Base-by-base conservation (phyloP, 2,797 vertebrate species). In the Catostomus latipinnis region DNA sequence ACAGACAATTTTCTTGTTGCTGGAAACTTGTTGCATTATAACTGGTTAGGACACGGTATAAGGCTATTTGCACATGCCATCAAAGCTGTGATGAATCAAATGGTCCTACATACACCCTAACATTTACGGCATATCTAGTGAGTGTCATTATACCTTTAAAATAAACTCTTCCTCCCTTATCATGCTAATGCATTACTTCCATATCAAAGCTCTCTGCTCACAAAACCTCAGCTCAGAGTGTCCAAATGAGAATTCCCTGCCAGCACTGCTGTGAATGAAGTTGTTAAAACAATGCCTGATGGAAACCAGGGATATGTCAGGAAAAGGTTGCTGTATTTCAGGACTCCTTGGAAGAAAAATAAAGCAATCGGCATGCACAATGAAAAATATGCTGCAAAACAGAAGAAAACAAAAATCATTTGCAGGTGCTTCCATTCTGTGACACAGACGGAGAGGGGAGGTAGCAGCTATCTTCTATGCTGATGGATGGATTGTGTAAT, bases 151-250 rank as follows among this genome's bases (percentile, higher is more conserved):
- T 57, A 74, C 45, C 52, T 75, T 58, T 74, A 57, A 77, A 80
- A 76, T 76, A 77, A 65, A 70, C 48, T 53, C 56, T 12, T 76
- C 10, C 66, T 12, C 56, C 49, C 58, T 77, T 70, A 74, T 60
- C 66, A 81, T 77, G 58, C 65, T 78, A 80, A 82, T 81, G 72
- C 57, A 62, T 71, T 80, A 74, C 74, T 62, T 46, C 3, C 14
- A 6, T 67, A 74, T 81, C 22, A 74, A 77, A 72, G 65, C 71
- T 66, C 12, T 67, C 57, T 9, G 16, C 16, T 50, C 53, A 57
- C 49, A 67, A 52, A 80, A 71, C 14, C 18, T 53, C 66, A 4
- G 6, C n/a, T 52, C 50, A n/a, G 9, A 61, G 13, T 52, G 13
- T 58, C 13, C 2, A 14, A 69, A 52, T 65, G 46, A 14, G 14